These are phyloP conservation scores for Apis florea DNA, from an alignment of 1,140 invertebrate species.

Conservation along the genomic window DNA sequence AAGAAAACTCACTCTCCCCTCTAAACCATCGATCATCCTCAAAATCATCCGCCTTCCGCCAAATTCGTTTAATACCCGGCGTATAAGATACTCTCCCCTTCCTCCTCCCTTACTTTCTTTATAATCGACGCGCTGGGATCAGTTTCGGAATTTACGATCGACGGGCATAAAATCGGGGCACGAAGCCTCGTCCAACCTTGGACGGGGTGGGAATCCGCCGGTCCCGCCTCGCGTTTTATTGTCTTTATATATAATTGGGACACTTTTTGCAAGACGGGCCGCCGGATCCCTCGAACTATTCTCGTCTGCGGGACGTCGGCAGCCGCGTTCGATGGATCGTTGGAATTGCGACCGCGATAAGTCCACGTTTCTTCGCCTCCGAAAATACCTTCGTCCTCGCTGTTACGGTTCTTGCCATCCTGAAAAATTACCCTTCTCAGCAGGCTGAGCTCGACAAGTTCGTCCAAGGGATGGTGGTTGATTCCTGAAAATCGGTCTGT, in stretches of 20 bases:
- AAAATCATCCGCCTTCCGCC: background rate
- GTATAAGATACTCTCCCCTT: too few relatives aligned
- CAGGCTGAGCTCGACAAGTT: too few relatives aligned
- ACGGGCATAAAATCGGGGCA: conserved; percentile 73
- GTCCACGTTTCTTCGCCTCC: conserved; percentile 22
- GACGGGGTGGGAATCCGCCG: conserved; percentile 62
- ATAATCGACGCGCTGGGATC: conserved; percentile 71
- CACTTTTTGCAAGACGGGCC: conserved; percentile 67
- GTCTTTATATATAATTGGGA: conserved; percentile 78
- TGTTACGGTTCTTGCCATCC: background rate
- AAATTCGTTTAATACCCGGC: conserved; percentile 18
- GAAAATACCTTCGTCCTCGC: conserved; percentile 8
- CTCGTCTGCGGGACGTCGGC: conserved; percentile 45
- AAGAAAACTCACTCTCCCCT: too few relatives aligned
- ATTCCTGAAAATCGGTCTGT: too few relatives aligned
- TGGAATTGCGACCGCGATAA: conserved; percentile 45
- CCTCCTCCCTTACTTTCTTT: conserved; percentile 66
- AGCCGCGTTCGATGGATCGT: conserved; percentile 44
- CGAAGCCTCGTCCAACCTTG: conserved; percentile 37
- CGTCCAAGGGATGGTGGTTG: too few relatives aligned
- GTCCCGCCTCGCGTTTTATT: conserved; percentile 71
- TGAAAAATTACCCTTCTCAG: conserved; percentile 9
- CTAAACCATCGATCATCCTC: background rate
- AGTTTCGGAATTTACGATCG: conserved; percentile 75
- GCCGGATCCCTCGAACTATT: conserved; percentile 60